Evolutionary conservation across 2,113 vertebrate species (phyloP).

Genomic region (Parotia lawesii): DNA sequence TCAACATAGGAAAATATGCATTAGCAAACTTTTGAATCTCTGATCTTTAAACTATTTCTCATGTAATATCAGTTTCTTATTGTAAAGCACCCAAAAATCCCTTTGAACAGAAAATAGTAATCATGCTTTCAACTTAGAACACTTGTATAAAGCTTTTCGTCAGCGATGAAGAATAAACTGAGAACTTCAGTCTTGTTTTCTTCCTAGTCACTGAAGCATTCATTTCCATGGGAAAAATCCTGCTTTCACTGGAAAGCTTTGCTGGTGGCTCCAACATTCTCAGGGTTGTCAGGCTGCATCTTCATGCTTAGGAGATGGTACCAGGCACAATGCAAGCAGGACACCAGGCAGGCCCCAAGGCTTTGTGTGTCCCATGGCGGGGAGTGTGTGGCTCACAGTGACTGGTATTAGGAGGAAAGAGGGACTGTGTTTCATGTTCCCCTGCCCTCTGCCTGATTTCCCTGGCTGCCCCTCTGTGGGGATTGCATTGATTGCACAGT

Average conservation of each 20-base stretch:
- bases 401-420: background rate
- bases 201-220: background rate
- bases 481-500: rapidly evolving
- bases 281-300: background rate
- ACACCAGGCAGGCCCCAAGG: background rate
- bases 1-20: constrained; percentile 40
- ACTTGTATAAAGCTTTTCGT: constrained; percentile 40
- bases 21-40: constrained; percentile 40
- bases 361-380: background rate
- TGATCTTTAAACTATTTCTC: constrained; percentile 46
- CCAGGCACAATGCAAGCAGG: background rate
- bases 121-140: constrained; percentile 50
- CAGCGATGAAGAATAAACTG: constrained; percentile 12
- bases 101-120: constrained; percentile 66
- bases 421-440: background rate
- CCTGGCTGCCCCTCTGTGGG: background rate
- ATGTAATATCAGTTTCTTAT: constrained; percentile 46
- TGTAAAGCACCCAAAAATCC: constrained; percentile 48
- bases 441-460: background rate
- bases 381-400: background rate
- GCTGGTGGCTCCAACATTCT: background rate
- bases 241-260: background rate
- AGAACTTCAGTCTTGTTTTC: constrained; percentile 34
- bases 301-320: background rate
- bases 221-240: background rate